A percentile compares a stretch with the other conserved stretches of the same genome.
Evolutionary conservation across 2,888 invertebrate species (phyloP).

Genomic region (Hedya salicella): DNA sequence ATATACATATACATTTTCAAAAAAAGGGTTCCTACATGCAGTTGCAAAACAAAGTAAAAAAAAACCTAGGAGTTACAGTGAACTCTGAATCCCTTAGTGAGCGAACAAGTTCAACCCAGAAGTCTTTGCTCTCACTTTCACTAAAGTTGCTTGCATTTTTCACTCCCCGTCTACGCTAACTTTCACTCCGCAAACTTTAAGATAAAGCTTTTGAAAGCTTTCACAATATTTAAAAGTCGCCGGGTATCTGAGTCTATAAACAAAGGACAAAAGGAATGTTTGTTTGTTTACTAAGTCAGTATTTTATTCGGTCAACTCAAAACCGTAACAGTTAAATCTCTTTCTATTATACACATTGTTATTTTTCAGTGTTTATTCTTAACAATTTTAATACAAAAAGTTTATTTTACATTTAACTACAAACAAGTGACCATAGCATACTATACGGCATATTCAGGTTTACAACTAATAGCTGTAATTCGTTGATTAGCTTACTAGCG

Average conservation of each 20-base stretch:
- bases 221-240: constrained; percentile 48
- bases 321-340: neutral
- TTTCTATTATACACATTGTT: too few relatives aligned
- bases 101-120: constrained; percentile 50
- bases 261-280: constrained; percentile 4
- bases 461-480: neutral
- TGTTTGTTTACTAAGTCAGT: neutral
- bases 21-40: too few relatives aligned
- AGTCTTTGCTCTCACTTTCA: constrained; percentile 71
- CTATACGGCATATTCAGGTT: too few relatives aligned
- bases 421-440: too few relatives aligned
- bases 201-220: constrained; percentile 53
- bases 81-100: constrained; percentile 26
- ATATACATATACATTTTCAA: too few relatives aligned
- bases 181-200: constrained; percentile 71
- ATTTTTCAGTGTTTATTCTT: too few relatives aligned
- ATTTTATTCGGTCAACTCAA: neutral
- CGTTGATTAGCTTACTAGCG: constrained; percentile 52
- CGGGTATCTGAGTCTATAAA: constrained; percentile 40
- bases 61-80: neutral
- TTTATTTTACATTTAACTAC: too few relatives aligned
- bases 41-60: too few relatives aligned
- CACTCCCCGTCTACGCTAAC: constrained; percentile 63
- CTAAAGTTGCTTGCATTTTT: constrained; percentile 77
- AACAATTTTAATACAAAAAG: too few relatives aligned